Conservation (phyloP, 2,888 invertebrate species). For the Punctoribates punctum region DNA sequence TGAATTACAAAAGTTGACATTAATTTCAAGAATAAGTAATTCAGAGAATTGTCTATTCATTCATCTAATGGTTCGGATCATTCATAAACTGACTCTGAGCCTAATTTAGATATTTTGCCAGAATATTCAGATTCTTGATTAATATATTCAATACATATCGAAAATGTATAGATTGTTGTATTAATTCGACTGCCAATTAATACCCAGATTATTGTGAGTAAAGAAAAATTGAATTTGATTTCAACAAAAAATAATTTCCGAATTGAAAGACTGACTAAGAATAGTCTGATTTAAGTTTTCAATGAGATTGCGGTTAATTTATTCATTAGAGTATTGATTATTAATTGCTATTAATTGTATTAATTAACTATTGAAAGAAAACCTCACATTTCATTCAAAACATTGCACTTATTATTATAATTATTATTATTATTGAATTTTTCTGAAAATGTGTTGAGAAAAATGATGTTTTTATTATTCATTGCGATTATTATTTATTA, state of each 20-base stretch:
- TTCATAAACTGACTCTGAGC: no score
- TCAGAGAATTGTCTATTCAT: no score
- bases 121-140: neutral
- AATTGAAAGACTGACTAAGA: neutral
- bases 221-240: neutral
- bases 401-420: neutral
- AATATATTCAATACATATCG: conserved; percentile 21
- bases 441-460: neutral
- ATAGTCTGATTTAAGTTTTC: neutral
- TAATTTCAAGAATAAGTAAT: no score
- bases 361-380: neutral
- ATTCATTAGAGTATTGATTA: neutral
- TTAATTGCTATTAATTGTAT: neutral
- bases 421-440: conserved; percentile 1
- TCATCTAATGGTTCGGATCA: no score
- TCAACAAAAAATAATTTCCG: conserved; percentile 12
- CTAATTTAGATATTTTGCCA: no score
- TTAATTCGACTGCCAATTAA: neutral
- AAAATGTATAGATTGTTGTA: conserved; percentile 10
- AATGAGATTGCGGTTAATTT: neutral
- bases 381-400: neutral
- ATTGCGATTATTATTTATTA: neutral
- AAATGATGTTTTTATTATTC: conserved; percentile 11
- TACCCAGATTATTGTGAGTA: neutral
- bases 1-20: no score